Conservation (phyloP, 2,113 vertebrate genomes). For the Syrrhaptes paradoxus region DNA sequence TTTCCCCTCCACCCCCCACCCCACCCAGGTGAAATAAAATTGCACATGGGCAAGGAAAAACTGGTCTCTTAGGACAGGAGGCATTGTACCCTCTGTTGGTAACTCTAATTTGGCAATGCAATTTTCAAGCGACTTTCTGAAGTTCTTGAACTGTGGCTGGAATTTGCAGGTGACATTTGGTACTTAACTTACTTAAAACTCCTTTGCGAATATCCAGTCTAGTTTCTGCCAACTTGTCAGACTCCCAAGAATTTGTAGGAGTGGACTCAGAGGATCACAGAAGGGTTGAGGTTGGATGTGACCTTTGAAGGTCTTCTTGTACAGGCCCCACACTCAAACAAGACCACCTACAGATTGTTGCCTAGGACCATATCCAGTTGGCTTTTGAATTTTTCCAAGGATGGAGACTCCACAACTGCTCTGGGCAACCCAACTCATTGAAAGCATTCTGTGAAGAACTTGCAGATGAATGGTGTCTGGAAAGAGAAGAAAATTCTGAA, state of each 20-base stretch:
- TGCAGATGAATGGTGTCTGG: not conserved
- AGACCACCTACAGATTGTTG: not conserved
- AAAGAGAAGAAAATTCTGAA: not conserved
- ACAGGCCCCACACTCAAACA: not conserved
- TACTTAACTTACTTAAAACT: not conserved
- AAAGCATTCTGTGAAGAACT: not conserved
- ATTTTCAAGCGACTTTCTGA: not conserved
- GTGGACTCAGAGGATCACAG: not conserved
- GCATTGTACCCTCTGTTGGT: not conserved
- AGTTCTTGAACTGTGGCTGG: not conserved
- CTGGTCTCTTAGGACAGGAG: accelerated
- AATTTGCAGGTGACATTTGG: not conserved
- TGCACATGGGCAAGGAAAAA: not conserved
- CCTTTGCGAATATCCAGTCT: not conserved
- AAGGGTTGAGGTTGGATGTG: not conserved
- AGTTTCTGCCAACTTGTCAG: not conserved
- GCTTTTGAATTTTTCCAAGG: not conserved
- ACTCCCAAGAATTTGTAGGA: not conserved
- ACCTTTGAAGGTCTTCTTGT: not conserved
- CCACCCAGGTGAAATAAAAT: not conserved
- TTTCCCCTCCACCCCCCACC: too few species aligned
- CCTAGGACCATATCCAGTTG: not conserved
- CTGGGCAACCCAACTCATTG: accelerated
- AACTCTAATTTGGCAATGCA: not conserved
- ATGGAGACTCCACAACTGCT: not conserved